A percentile compares a stretch with the other conserved stretches of the same genome.
These are phyloP conservation scores for Cardiocondyla obscurior DNA, from an alignment of 1,140 invertebrate genomes.

Conservation along the genomic window DNA sequence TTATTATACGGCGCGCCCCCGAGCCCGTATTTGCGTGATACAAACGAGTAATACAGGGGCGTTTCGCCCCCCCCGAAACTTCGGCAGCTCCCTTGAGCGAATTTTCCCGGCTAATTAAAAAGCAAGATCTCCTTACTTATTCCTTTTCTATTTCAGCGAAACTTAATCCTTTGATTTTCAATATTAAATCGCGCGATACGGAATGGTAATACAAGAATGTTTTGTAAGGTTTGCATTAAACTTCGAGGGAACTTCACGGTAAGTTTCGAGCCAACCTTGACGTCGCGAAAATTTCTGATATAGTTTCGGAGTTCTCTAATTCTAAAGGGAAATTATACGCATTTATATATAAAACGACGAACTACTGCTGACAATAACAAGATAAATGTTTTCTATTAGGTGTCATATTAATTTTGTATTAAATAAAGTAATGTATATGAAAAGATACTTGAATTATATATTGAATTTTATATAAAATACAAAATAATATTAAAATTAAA, in stretches of 20 bases:
- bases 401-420: too few relatives aligned
- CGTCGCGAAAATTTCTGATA: conserved; percentile 29
- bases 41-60: conserved; percentile 6
- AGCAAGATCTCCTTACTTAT: neutral
- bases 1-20: conserved; percentile 33
- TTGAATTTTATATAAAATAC: too few relatives aligned
- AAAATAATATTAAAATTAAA: too few relatives aligned
- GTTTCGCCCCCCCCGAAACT: neutral
- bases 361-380: too few relatives aligned
- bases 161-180: conserved; percentile 21
- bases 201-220: neutral
- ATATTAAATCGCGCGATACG: neutral
- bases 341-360: too few relatives aligned
- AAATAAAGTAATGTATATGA: too few relatives aligned
- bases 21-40: conserved; percentile 44
- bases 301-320: conserved; percentile 10
- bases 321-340: neutral
- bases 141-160: too few relatives aligned
- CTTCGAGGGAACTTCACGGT: neutral
- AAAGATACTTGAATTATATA: neutral
- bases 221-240: conserved; percentile 30
- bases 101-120: conserved; percentile 10
- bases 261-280: conserved; percentile 33
- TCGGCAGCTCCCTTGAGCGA: neutral
- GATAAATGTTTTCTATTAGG: too few relatives aligned